Evolutionary conservation across 2,113 vertebrate genomes (phyloP).

Genomic region (Aviceda subcristata): DNA sequence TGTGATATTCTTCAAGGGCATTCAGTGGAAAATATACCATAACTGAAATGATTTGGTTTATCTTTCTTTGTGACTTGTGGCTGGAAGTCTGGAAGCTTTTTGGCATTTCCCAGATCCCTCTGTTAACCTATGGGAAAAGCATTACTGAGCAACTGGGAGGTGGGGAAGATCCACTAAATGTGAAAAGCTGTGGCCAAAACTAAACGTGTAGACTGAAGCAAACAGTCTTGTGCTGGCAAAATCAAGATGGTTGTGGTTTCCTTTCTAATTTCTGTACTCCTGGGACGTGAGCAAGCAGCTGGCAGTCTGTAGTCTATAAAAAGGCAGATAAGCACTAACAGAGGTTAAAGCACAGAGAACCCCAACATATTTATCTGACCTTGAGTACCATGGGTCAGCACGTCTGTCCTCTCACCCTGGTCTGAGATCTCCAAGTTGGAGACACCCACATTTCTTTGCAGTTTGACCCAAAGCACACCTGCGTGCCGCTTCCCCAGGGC

Average conservation of each 20-base stretch:
- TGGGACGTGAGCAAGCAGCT: not conserved
- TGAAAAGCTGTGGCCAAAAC: not conserved
- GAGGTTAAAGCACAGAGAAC: not conserved
- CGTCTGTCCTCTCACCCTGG: not conserved
- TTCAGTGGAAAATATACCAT: not conserved
- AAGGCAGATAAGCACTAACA: not conserved
- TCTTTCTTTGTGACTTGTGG: not conserved
- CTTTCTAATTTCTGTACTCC: not conserved
- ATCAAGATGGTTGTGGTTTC: not conserved
- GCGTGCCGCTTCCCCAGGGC: not conserved
- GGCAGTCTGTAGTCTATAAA: not conserved
- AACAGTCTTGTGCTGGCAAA: not conserved
- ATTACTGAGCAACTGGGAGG: not conserved
- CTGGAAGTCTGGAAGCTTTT: not conserved
- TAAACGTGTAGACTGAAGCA: not conserved
- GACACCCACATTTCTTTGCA: not conserved
- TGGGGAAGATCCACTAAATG: not conserved
- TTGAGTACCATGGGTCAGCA: fast-evolving
- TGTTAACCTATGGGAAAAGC: not conserved
- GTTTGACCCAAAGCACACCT: not conserved
- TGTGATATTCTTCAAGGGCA: too few relatives aligned
- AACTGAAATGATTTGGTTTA: not conserved
- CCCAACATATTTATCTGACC: not conserved
- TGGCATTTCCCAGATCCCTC: not conserved
- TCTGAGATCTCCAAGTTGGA: not conserved